These are phyloP conservation scores for Hololepta plana DNA, from an alignment of 2,888 invertebrate genomes.

Conservation along the genomic window DNA sequence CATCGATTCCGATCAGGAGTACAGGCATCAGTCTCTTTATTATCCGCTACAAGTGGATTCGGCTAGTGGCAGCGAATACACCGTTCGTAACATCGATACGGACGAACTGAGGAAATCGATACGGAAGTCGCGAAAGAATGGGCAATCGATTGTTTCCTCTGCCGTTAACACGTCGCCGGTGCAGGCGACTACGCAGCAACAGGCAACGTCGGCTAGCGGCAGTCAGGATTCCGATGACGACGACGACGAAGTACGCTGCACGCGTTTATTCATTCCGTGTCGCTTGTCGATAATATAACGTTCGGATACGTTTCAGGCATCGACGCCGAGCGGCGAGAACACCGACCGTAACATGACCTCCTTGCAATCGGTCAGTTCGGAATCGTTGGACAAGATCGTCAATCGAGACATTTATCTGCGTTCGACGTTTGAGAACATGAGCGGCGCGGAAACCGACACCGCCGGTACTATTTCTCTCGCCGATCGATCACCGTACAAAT, in stretches of 20 bases:
- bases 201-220: slow-evolving; percentile 20
- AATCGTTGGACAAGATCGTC: slow-evolving; percentile 39
- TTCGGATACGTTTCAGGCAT: slow-evolving; percentile 29
- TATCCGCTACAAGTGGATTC: slow-evolving; percentile 21
- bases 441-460: slow-evolving; percentile 39
- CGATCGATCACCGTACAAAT: neutral
- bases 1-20: slow-evolving; percentile 65
- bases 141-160: too few species aligned
- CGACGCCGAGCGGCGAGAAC: slow-evolving; percentile 67
- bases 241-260: slow-evolving; percentile 42
- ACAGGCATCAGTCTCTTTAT: slow-evolving; percentile 26
- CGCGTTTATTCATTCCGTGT: too few species aligned
- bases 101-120: slow-evolving; percentile 65
- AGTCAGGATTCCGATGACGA: slow-evolving; percentile 58
- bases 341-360: slow-evolving; percentile 58
- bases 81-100: slow-evolving; percentile 76
- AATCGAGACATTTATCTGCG: slow-evolving; percentile 42
- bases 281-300: neutral
- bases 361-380: slow-evolving; percentile 56
- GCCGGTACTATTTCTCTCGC: slow-evolving; percentile 5
- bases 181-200: slow-evolving; percentile 22
- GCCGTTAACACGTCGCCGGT: too few species aligned
- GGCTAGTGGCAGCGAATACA: slow-evolving; percentile 48
- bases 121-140: slow-evolving; percentile 42
- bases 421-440: slow-evolving; percentile 52